Conservation (phyloP, 2,797 vertebrate species). For the Picus viridis region DNA sequence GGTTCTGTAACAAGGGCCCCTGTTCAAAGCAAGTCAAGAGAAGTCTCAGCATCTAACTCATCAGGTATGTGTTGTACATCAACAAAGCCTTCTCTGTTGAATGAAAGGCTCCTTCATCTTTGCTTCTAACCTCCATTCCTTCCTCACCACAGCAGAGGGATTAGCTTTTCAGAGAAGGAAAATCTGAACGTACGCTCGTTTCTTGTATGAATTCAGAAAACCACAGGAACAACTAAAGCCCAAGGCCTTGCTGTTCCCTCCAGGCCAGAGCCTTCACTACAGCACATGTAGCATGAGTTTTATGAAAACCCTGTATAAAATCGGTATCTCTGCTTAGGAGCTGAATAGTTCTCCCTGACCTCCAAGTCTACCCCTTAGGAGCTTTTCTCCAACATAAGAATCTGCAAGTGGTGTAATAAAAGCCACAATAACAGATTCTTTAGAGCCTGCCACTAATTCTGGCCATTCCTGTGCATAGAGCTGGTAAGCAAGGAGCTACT, state of each 20-base stretch:
- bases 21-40: conserved; percentile 63
- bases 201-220: conserved; percentile 47
- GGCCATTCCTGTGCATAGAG: not conserved
- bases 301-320: not conserved
- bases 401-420: not conserved
- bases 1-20: conserved; percentile 56
- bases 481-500: not conserved
- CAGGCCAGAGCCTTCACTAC: not conserved
- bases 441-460: not conserved
- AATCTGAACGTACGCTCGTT: conserved; percentile 41
- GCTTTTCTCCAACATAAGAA: not conserved
- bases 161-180: conserved; percentile 57
- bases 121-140: conserved; percentile 63
- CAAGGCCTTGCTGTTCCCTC: not conserved
- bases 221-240: conserved; percentile 19
- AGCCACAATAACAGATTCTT: not conserved
- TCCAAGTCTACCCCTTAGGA: not conserved
- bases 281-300: not conserved
- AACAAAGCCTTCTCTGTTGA: conserved; percentile 67
- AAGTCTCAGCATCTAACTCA: conserved; percentile 53
- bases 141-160: conserved; percentile 52
- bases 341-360: not conserved
- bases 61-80: conserved; percentile 25
- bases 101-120: conserved; percentile 68
- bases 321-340: not conserved